Base-by-base conservation (phyloP, 2,888 invertebrate genomes). In the Agrotis segetum region DNA sequence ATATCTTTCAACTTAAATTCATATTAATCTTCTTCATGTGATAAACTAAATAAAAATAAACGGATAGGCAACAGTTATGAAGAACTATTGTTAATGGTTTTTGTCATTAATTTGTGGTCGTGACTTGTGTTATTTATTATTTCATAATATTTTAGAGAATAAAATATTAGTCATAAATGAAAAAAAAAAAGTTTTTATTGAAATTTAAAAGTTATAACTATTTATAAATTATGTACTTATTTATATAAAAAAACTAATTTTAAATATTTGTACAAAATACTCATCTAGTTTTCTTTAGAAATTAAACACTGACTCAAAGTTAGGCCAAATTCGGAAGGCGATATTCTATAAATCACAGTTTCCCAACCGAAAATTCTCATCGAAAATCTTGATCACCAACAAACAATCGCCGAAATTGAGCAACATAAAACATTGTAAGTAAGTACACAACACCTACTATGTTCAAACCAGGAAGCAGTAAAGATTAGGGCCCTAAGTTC, bases 401-500 rank as follows among this genome's bases (percentile, higher is more conserved):
- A 47, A 69, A 29, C n/a, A 7, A 50, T 5, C 16, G 40, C 47
- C 47, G 47, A 40, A n/a, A 21, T 47, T 34, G 56, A 34, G 34
- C n/a, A 34, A 56, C 34, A 19, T 34, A 34, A 14, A 56, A 34
- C 34, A 56, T 34, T 14, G 34, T n/a, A 13, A 56, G 47, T 68
- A 55, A 13, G 13, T 24, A 40, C 40, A 11, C 52, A 40, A 63
- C 21, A 40, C 44, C 21, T 63, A n/a, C 24, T 47, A 24, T 13
- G 11, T 40, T 14, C 34, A 46, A 70, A 71, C 56, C 58, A 82
- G 79, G 79, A 79, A 83, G 83, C 53, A 34, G 56, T 65, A 24
- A 68, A 83, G 81, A 79, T 74, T 79, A 79, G 81, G 67, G 79
- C 79, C 83, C 84, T 83, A 49, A 67, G 80, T 79, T 79, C 80